Conservation (phyloP, 1,140 invertebrate genomes). For the Drosophila seguyi region DNA sequence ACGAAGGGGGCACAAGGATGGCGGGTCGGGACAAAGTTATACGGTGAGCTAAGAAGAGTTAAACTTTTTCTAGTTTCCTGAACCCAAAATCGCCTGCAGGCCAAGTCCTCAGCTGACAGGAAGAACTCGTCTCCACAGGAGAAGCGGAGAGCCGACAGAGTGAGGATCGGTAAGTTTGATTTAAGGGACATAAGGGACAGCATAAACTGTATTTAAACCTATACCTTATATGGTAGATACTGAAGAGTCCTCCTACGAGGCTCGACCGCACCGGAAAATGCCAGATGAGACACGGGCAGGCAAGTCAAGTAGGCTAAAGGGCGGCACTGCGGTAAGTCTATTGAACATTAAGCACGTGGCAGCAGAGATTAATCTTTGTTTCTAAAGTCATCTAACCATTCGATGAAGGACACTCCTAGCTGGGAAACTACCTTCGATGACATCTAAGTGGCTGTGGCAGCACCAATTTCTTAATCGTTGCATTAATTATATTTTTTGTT, state of each 20-base stretch:
- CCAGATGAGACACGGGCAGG: background rate
- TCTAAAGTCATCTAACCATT: background rate
- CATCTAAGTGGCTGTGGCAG: constrained; percentile 21
- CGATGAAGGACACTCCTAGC: constrained; percentile 26
- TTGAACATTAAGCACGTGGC: background rate
- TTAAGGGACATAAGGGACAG: background rate
- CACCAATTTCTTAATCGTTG: background rate
- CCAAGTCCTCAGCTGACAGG: constrained; percentile 3
- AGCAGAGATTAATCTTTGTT: background rate
- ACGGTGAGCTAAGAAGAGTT: constrained; percentile 11
- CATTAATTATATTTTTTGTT: constrained; percentile 38
- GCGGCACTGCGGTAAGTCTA: constrained; percentile 14
- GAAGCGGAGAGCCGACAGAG: background rate
- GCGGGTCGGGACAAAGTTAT: background rate
- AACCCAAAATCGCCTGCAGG: constrained; percentile 4
- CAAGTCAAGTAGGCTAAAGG: background rate
- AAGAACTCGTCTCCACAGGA: constrained; percentile 1
- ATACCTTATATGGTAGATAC: background rate
- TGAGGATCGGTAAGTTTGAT: constrained; percentile 21
- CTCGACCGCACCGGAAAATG: background rate
- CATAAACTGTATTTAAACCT: background rate
- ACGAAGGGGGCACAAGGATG: background rate
- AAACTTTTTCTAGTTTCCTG: background rate
- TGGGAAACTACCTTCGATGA: constrained; percentile 64
- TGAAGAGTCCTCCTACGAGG: constrained; percentile 9